Evolutionary conservation across 2,113 vertebrate species (phyloP).

Genomic region (Aptenodytes forsteri): DNA sequence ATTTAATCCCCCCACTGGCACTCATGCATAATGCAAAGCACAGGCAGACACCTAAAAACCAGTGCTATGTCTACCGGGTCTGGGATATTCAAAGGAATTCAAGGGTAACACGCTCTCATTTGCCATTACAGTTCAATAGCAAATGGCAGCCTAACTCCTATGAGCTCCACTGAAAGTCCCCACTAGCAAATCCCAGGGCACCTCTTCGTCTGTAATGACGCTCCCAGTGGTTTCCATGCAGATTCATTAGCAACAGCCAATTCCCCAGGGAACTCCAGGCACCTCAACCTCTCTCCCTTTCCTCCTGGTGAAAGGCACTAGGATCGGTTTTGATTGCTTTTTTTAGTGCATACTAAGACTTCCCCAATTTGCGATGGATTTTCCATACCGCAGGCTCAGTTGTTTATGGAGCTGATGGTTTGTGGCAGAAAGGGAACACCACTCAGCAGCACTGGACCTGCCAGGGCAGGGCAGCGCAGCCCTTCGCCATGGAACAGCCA

Average conservation of each 20-base stretch:
- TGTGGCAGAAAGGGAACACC: not conserved
- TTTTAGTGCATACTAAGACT: not conserved
- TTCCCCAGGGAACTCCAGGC: not conserved
- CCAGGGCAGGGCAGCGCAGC: rapidly evolving
- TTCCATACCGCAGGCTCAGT: not conserved
- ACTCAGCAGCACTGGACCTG: rapidly evolving
- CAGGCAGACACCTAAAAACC: not conserved
- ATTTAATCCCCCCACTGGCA: constrained; percentile 7
- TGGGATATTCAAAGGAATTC: constrained; percentile 36
- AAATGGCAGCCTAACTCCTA: not conserved
- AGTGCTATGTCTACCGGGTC: not conserved
- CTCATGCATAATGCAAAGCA: constrained; percentile 49
- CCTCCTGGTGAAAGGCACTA: not conserved
- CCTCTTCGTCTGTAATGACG: not conserved
- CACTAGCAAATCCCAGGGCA: not conserved
- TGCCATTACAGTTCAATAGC: not conserved
- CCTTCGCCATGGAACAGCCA: not conserved
- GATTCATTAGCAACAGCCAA: not conserved
- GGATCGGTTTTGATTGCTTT: not conserved
- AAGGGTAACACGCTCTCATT: not conserved
- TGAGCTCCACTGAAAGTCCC: not conserved
- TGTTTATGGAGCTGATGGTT: not conserved
- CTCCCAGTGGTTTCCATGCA: not conserved
- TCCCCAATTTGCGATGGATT: not conserved
- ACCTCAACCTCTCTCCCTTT: not conserved